Percentiles rank a stretch among this genome's conserved stretches.
These are phyloP conservation scores for Limonius californicus DNA, from an alignment of 1,140 invertebrate genomes.

Conservation along the genomic window DNA sequence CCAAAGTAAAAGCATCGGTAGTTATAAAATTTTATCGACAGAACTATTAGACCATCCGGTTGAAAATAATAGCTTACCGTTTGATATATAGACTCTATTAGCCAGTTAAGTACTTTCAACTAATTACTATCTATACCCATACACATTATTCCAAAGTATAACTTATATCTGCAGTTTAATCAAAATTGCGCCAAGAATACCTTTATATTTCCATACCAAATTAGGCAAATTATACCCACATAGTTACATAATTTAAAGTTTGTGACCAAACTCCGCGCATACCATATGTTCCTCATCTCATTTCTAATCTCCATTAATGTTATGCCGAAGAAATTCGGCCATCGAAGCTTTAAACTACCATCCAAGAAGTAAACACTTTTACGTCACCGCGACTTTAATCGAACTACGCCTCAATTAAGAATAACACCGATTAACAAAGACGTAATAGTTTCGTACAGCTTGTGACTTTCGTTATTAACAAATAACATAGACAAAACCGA, in stretches of 20 bases:
- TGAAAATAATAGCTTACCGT: conserved; percentile 32
- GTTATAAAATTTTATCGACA: conserved; percentile 14
- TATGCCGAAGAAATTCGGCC: no score
- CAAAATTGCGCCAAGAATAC: conserved; percentile 19
- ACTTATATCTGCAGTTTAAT: conserved; percentile 29
- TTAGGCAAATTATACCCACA: background rate
- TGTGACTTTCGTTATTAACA: no score
- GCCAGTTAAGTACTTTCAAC: conserved; percentile 31
- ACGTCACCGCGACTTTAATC: no score
- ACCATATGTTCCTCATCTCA: background rate
- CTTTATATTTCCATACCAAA: background rate
- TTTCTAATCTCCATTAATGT: no score
- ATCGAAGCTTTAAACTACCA: no score
- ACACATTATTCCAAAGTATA: conserved; percentile 27
- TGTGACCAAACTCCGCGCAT: background rate
- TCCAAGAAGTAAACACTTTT: no score
- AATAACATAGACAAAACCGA: no score
- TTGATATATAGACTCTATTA: conserved; percentile 35
- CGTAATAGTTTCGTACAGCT: no score
- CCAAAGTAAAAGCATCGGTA: background rate
- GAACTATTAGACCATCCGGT: conserved; percentile 31
- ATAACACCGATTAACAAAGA: no score
- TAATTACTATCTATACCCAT: conserved; percentile 30
- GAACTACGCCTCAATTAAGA: no score
- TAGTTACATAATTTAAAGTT: background rate